Base-by-base conservation (phyloP, 37 sponge, comb jelly and placozoan species). In the Crambe crambe region DNA sequence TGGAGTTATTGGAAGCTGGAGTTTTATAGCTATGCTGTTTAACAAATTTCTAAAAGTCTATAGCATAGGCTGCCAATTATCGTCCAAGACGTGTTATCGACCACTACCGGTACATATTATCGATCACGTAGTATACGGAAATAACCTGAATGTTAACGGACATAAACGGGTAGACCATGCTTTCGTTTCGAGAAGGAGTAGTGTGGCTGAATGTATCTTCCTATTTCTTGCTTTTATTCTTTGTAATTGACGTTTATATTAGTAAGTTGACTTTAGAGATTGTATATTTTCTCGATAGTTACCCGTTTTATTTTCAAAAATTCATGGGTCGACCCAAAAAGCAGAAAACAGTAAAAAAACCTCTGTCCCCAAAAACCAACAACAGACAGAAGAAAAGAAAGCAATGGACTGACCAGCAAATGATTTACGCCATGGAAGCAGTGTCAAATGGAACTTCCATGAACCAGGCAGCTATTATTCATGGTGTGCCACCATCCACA, bases 51-150 rank as follows among this genome's bases (percentile, higher is more conserved):
- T 62, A 26, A 62, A 62, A 34, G 20, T 26, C 5, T 8, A 12
- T 73, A 73, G 74, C 74, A 39, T 73, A 73, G 12, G 26, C 58
- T 56, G 54, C 74, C 74, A 73, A 73, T 54, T 73, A 51, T 73
- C 74, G 74, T 18, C 74, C 74, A 73, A 25, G 12, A 44, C 58
- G 57, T 73, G n/a, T 73, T 70, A 37, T 70, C 40, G 72, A 36
- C 72, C 66, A 22, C 66, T 27, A 12, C 66, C 25, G 66, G 15
- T n/a, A n/a, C n/a, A n/a, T 29, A 36, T 18, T 23, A 70, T 37
- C 34, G 34, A 35, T 39, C 18, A 29, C 70, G 20, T 17, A 32
- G 4, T 39, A 70, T 39, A 35, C 42, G 23, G 41, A 70, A 39
- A 15, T 9, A 51, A 51, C 15, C 15, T 9, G 54, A 51, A 51